A percentile compares a stretch with the other conserved stretches of the same genome.
Evolutionary conservation across 1,140 invertebrate genomes (phyloP).

Genomic region (Rhynchophorus ferrugineus): DNA sequence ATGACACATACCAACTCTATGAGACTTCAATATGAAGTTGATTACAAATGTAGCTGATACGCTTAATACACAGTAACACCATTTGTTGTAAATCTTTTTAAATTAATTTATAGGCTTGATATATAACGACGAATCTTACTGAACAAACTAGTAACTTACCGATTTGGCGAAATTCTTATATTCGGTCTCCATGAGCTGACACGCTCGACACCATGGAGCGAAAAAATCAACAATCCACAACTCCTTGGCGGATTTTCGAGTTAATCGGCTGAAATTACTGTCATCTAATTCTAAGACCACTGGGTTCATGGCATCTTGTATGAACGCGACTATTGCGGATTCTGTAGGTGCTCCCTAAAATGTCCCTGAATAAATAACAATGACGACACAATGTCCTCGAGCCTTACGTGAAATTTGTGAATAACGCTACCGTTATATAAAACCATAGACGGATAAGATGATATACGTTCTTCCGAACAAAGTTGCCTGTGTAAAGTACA

Average conservation of each 20-base stretch:
- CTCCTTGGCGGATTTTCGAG: conserved; percentile 53
- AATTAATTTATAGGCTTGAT: too few relatives aligned
- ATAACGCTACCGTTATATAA: conserved; percentile 58
- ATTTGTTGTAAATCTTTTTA: too few relatives aligned
- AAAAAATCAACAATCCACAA: conserved; percentile 83
- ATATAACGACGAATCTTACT: too few relatives aligned
- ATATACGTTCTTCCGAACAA: conserved; percentile 55
- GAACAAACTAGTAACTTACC: conserved; percentile 24
- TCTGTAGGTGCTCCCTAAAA: conserved; percentile 11
- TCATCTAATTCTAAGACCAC: conserved; percentile 52
- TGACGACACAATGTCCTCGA: not conserved
- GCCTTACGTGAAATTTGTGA: conserved; percentile 47
- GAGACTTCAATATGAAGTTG: too few relatives aligned
- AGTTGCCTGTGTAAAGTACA: conserved; percentile 49
- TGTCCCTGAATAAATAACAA: not conserved
- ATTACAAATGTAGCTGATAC: too few relatives aligned
- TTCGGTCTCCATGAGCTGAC: conserved; percentile 67
- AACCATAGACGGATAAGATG: conserved; percentile 67
- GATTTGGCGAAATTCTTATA: conserved; percentile 72
- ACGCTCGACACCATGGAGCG: conserved; percentile 77
- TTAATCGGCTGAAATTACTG: conserved; percentile 51
- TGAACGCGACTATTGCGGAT: conserved; percentile 11
- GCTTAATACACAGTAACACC: too few relatives aligned
- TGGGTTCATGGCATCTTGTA: conserved; percentile 25
- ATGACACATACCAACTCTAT: too few relatives aligned